Base-by-base conservation (phyloP, 2,888 invertebrate genomes). In the Frankliniella fusca region DNA sequence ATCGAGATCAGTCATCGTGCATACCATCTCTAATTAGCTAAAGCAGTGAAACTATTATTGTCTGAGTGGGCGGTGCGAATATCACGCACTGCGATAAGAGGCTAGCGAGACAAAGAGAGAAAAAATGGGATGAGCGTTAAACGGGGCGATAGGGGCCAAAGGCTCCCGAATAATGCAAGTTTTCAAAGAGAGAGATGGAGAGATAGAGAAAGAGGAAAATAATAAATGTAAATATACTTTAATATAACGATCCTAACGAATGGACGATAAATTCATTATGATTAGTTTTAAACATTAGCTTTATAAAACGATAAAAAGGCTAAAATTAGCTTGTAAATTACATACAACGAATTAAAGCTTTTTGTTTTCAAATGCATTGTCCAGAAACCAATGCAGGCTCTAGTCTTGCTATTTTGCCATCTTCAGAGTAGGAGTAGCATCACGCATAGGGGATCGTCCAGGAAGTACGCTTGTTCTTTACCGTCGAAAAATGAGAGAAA, bases 231-330 rank as follows among this genome's bases (percentile, higher is more conserved):
- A 38, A 38, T 76, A 76, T 70, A 70, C 27, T 61, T 61, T 12
- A n/a, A 18, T 61, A 27, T 23, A 76, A 76, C 27, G 70, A 76
- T 23, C 15, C 70, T 76, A 76, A 23, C 70, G 70, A 76, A 23
- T 76, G 70, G 70, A 76, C 70, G 70, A 76, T 76, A 76, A 76
- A 76, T 76, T 76, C 70, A 27, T 76, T 76, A 23, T n/a, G 12
- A 76, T 76, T 76, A 76, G 12, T 76, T 23, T 76, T 76, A 76
- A 76, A 76, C 70, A 76, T 76, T 76, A 76, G 70, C 27, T n/a
- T 76, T 76, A 76, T 76, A 76, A 76, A 76, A 76, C 70, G 27
- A 76, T 76, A 76, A 76, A 76, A 76, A 76, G 70, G 70, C 70
- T 76, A 76, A 76, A 38, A 76, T 76, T 76, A 23, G 70, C 23